Percentiles rank a stretch among this genome's conserved stretches.
Evolutionary conservation across 1,140 invertebrate genomes (phyloP).

Genomic region (Drosophila trapezifrons): DNA sequence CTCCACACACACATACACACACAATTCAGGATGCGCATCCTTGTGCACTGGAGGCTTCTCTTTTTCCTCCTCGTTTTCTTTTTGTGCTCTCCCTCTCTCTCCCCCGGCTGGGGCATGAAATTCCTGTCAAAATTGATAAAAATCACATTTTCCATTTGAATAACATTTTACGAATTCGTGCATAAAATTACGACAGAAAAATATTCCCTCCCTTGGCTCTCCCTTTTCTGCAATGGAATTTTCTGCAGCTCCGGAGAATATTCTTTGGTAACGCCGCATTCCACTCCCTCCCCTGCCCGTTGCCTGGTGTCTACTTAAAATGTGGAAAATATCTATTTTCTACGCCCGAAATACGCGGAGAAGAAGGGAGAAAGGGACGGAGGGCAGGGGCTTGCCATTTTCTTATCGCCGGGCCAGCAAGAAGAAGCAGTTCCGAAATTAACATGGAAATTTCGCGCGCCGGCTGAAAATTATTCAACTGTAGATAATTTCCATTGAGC

Average conservation of each 20-base stretch:
- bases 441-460: constrained; percentile 72
- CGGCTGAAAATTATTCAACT: constrained; percentile 73
- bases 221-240: constrained; percentile 68
- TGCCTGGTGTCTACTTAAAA: constrained; percentile 75
- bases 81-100: constrained; percentile 27
- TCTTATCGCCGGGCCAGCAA: constrained; percentile 66
- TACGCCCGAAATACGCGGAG: constrained; percentile 66
- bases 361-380: background rate
- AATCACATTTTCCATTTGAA: constrained; percentile 84
- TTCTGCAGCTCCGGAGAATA: constrained; percentile 61
- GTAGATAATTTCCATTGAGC: constrained; percentile 77
- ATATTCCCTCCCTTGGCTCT: constrained; percentile 5
- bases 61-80: constrained; percentile 46
- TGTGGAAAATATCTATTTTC: constrained; percentile 81
- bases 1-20: constrained; percentile 8
- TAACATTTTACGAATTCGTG: constrained; percentile 84
- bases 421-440: constrained; percentile 56
- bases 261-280: constrained; percentile 74
- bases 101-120: constrained; percentile 61
- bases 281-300: constrained; percentile 24
- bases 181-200: constrained; percentile 78
- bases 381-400: constrained; percentile 34
- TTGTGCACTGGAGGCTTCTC: constrained; percentile 34
- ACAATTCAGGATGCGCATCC: constrained; percentile 28
- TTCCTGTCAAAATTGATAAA: constrained; percentile 84